Base-by-base conservation (phyloP, 2,113 vertebrate species). In the Morphnarchus princeps region DNA sequence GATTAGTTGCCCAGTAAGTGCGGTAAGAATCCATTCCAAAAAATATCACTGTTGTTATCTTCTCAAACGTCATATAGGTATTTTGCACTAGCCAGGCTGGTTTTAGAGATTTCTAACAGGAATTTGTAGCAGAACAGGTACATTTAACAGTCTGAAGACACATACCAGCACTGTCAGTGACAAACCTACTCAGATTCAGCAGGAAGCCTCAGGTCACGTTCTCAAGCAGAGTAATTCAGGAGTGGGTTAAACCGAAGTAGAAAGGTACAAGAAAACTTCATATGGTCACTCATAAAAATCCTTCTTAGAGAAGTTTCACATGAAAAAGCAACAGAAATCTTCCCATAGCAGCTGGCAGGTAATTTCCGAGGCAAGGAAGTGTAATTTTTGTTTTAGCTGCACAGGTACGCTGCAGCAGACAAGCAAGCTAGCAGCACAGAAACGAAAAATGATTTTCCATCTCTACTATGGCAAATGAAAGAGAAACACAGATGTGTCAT, bases 21-120 rank as follows among this genome's bases (percentile, higher is more conserved):
- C 96, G 97, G 93, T 99, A 99, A 42, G 99, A 99, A 98, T 99
- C 99, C 99, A 99, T 99, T 90, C 81, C 96, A 49, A 61, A 94
- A 32, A 90, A 57, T 50, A 13, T 5, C 31, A 62, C 50, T 91
- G 26, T 43, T 90, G 26, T 42, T 52, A 34, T 88, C 83, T 77
- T 96, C 87, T 95, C 54, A 79, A 55, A 32, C 0, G 66, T n/a
- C 83, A 50, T 18, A 6, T 22, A 40, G 32, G 22, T 84, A 67
- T 52, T 73, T 28, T 49, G 34, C 43, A 77, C 69, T 52, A 83
- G 36, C 43, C 77, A 91, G 29, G 47, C 88, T 65, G 82, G 25
- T 78, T 91, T 90, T 42, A 74, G 32, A 71, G 74, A 87, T 29
- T 78, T 61, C 63, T 73, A 40, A 54, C 22, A 89, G 47, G 29